Evolutionary conservation across 2,797 vertebrate species (phyloP).

Genomic region (Pelodytes ibericus): DNA sequence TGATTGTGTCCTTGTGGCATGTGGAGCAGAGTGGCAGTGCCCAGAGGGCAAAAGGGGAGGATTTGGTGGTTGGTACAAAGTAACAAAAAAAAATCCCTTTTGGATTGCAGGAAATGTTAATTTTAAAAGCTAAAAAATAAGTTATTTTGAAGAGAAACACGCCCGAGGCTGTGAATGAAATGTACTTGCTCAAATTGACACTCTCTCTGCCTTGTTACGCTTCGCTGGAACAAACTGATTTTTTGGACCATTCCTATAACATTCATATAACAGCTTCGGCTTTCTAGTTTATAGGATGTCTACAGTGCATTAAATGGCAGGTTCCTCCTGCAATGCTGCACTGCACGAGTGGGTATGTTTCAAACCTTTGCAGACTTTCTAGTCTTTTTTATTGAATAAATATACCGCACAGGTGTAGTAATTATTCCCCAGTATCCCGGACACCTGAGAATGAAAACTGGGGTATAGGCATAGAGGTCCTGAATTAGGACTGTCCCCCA

Average conservation of each 20-base stretch:
- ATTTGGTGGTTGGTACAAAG: neutral
- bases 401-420: too few species aligned
- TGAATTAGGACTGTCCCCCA: too few species aligned
- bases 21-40: neutral
- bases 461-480: too few species aligned
- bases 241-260: conserved; percentile 8
- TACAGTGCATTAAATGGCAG: conserved; percentile 11
- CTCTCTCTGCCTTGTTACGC: neutral
- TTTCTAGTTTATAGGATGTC: conserved; percentile 19
- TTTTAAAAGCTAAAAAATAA: conserved; percentile 7
- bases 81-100: neutral
- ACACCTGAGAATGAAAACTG: too few species aligned
- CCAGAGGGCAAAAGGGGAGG: neutral
- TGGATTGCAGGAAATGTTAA: conserved; percentile 15
- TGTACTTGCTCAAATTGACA: conserved; percentile 10
- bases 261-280: neutral
- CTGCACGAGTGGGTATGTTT: neutral
- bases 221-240: conserved; percentile 5
- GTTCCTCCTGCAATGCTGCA: neutral
- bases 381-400: too few species aligned
- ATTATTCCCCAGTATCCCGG: too few species aligned
- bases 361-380: neutral
- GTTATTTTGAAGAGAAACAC: neutral
- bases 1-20: neutral
- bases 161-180: conserved; percentile 24